phyloP scores from a whole-genome alignment of 2,888 invertebrate species.

The Eupithecia vulgata region DNA sequence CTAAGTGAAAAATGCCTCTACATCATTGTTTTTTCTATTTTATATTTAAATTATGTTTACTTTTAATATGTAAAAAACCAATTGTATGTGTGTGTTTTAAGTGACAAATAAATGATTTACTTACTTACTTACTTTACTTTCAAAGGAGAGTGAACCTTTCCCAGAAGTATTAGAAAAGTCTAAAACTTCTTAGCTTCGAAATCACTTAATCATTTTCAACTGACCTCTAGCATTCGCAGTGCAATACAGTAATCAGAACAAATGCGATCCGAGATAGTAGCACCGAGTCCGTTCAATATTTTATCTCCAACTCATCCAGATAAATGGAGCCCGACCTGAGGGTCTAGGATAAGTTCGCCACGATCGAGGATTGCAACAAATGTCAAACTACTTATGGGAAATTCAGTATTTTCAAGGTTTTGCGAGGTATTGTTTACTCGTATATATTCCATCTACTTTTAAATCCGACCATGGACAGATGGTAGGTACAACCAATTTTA shows the following conservation, averaged over 20 bases:
- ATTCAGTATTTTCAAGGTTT: slow-evolving; percentile 14
- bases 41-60: too few species aligned
- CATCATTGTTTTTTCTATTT: too few species aligned
- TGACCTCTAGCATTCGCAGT: slow-evolving; percentile 59
- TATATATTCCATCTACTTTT: neutral
- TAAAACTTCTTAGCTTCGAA: slow-evolving; percentile 4
- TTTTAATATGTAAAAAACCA: too few species aligned
- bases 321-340: slow-evolving; percentile 71
- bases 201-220: slow-evolving; percentile 15
- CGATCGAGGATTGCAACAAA: slow-evolving; percentile 47
- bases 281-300: slow-evolving; percentile 72
- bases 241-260: slow-evolving; percentile 71
- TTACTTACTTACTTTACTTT: too few species aligned
- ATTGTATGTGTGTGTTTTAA: too few species aligned
- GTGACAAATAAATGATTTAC: too few species aligned
- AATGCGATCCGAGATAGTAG: slow-evolving; percentile 74
- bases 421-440: neutral
- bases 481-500: neutral
- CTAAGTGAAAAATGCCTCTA: too few species aligned
- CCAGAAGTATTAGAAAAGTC: neutral
- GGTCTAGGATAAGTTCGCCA: slow-evolving; percentile 61
- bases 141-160: neutral
- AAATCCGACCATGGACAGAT: neutral
- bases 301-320: slow-evolving; percentile 77
- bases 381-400: slow-evolving; percentile 34